Percentiles rank a stretch among this genome's conserved stretches.
Evolutionary conservation across 2,113 vertebrate genomes (phyloP).

Genomic region (Myanophis thanlyinensis): DNA sequence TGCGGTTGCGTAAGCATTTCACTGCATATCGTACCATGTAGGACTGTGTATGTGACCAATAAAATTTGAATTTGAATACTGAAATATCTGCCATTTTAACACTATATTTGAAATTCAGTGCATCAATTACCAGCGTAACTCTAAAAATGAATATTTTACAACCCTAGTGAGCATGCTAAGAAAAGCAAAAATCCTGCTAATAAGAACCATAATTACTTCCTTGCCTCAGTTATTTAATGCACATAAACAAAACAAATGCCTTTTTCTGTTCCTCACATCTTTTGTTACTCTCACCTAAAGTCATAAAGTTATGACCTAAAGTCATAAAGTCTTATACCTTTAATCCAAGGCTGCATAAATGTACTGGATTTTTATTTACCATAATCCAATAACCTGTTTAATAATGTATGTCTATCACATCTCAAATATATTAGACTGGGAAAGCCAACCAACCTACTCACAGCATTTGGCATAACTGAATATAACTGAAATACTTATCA

Average conservation of each 20-base stretch:
- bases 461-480: background rate
- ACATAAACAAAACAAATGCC: background rate
- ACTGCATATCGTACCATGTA: too few species aligned
- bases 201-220: background rate
- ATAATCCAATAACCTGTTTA: background rate
- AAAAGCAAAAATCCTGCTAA: background rate
- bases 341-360: background rate
- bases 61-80: too few species aligned
- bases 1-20: too few species aligned
- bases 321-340: background rate
- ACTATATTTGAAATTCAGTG: background rate
- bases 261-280: background rate
- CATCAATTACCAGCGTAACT: background rate
- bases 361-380: background rate
- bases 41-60: too few species aligned
- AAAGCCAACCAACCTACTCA: background rate
- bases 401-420: background rate
- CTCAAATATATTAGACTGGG: background rate
- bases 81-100: background rate
- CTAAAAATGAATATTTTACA: background rate
- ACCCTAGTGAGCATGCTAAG: background rate
- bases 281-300: background rate
- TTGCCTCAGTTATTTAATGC: background rate
- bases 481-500: background rate
- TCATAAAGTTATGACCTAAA: background rate